Conservation (phyloP, 2,888 invertebrate species). For the Frankliniella fusca region DNA sequence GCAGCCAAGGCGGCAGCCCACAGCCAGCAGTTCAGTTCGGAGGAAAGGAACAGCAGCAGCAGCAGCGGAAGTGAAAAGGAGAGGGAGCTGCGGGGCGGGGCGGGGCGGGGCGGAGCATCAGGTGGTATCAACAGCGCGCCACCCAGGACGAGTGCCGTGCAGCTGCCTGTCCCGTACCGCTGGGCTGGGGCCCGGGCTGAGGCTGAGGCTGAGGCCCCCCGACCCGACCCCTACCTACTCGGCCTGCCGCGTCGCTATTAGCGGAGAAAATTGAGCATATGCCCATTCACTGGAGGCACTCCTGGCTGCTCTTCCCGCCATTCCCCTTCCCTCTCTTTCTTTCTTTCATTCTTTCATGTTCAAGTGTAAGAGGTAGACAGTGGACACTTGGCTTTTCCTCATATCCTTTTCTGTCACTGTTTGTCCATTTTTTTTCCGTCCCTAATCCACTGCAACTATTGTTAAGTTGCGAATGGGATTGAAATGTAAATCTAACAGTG, state of each 20-base stretch:
- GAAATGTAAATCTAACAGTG: too few relatives aligned
- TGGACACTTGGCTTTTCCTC: not conserved
- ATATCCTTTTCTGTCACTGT: not conserved
- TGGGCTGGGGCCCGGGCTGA: too few relatives aligned
- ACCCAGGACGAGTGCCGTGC: not conserved
- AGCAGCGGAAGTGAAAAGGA: too few relatives aligned
- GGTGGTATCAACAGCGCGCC: not conserved
- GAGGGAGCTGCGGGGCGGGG: not conserved
- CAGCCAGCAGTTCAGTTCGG: too few relatives aligned
- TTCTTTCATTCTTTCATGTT: too few relatives aligned
- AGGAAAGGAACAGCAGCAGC: too few relatives aligned
- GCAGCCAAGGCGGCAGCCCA: too few relatives aligned
- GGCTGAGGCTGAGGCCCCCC: not conserved
- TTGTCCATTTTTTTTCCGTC: not conserved
- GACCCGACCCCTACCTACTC: not conserved
- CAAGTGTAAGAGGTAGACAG: too few relatives aligned
- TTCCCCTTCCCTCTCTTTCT: not conserved
- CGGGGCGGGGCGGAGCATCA: not conserved
- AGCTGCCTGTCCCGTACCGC: too few relatives aligned
- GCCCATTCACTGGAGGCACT: not conserved
- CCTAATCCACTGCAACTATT: not conserved
- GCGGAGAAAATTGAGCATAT: slow-evolving; percentile 8
- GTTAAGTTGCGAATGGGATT: too few relatives aligned
- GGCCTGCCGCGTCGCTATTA: not conserved
- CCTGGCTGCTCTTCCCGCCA: not conserved